These are phyloP conservation scores for Caenorhabditis sp. DNA, from an alignment of 2,888 invertebrate genomes.

Conservation along the genomic window DNA sequence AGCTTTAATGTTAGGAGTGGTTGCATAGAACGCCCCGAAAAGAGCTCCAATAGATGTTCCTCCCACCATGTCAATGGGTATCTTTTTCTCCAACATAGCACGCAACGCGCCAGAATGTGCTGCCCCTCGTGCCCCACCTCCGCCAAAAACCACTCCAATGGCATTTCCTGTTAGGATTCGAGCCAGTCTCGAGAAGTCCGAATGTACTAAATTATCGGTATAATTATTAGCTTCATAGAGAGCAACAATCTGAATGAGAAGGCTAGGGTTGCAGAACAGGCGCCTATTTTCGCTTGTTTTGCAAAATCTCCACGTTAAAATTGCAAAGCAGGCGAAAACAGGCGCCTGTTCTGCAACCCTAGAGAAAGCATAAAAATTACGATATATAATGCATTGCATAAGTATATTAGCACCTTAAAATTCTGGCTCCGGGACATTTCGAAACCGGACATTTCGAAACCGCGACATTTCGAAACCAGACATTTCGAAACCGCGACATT, in stretches of 20 bases:
- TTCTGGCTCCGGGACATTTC: no score
- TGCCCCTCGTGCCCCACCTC: constrained; percentile 96
- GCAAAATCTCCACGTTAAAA: no score
- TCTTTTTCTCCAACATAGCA: constrained; percentile 94
- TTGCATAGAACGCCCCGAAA: constrained; percentile 89
- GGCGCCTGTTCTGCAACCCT: no score
- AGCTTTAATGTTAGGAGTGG: constrained; percentile 39
- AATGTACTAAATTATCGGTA: not conserved
- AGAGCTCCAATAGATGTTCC: constrained; percentile 98
- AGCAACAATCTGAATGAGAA: constrained; percentile 56
- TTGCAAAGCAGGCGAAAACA: no score
- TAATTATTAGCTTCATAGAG: constrained; percentile 79
- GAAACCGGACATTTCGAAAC: no score
- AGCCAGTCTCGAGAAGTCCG: constrained; percentile 94
- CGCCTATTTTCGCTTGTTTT: no score
- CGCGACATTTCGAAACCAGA: no score
- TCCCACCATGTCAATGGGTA: constrained; percentile 99
- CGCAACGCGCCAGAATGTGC: constrained; percentile 98
- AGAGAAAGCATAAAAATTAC: no score
- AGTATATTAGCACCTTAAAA: no score
- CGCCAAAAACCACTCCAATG: constrained; percentile 95
- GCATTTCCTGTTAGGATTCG: constrained; percentile 96
- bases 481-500: no score
- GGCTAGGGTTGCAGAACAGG: no score
- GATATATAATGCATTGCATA: no score